Conservation (phyloP, 1,140 invertebrate genomes). For the Sycophila sp. region DNA sequence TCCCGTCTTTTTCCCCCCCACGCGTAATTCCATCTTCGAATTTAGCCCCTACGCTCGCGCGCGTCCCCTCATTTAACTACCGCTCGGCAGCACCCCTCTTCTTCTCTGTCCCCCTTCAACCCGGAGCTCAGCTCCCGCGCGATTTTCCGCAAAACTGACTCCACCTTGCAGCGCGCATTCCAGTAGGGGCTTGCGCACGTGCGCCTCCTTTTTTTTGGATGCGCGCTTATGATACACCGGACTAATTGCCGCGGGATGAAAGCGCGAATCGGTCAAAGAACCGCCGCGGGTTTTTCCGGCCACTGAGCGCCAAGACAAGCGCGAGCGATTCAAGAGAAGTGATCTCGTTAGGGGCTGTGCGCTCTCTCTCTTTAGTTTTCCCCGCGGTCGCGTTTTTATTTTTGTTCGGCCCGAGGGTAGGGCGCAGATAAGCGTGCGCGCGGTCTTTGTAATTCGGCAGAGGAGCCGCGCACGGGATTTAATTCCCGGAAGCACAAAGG, state of each 20-base stretch:
- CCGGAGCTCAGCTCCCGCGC: background rate
- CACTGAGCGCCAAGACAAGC: background rate
- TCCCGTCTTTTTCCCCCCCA: too few species aligned
- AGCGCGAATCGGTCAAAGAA: conserved; percentile 10
- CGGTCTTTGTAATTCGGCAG: conserved; percentile 3
- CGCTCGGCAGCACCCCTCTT: background rate
- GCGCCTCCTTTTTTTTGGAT: background rate
- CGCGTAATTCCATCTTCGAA: conserved; percentile 7
- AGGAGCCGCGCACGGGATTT: background rate
- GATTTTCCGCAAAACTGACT: conserved; percentile 33
- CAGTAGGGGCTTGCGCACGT: background rate
- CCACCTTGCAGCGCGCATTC: conserved; percentile 7
- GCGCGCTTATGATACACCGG: background rate
- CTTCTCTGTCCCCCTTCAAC: background rate
- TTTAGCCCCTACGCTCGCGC: background rate
- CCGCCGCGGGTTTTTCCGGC: background rate
- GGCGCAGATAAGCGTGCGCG: background rate
- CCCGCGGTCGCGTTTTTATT: background rate
- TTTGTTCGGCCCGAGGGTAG: too few species aligned
- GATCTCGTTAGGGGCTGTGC: conserved; percentile 12
- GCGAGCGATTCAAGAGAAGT: too few species aligned
- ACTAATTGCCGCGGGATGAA: too few species aligned
- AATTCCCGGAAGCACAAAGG: too few species aligned
- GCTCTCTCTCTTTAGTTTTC: background rate
- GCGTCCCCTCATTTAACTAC: conserved; percentile 1